Conservation (phyloP, 35 echinoderm and acorn worm genomes). For the Eucidaris tribuloides region DNA sequence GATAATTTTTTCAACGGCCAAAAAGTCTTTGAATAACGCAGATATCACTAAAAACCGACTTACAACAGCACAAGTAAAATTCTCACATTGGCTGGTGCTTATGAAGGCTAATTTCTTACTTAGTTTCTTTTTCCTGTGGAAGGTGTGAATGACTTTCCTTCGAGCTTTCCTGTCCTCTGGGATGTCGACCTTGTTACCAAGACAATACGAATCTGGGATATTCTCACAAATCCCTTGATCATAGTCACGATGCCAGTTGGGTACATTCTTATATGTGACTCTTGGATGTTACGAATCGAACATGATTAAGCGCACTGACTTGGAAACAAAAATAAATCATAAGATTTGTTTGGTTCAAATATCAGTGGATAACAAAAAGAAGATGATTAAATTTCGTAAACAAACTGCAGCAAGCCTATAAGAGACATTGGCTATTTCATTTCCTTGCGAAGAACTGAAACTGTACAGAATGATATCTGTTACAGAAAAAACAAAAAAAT, state of each 20-base stretch:
- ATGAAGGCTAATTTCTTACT: slow-evolving; percentile 55
- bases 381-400: too few relatives aligned
- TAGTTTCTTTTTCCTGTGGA: slow-evolving; percentile 99
- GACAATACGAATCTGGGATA: slow-evolving; percentile 94
- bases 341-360: background rate
- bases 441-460: too few relatives aligned
- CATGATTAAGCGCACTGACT: slow-evolving; percentile 99
- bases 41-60: too few relatives aligned
- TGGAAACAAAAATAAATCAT: slow-evolving; percentile 21
- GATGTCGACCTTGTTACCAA: slow-evolving; percentile 99
- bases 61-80: too few relatives aligned
- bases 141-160: slow-evolving; percentile 98
- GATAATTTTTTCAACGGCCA: too few relatives aligned
- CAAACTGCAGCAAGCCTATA: background rate
- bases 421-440: too few relatives aligned
- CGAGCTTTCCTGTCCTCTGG: slow-evolving; percentile 98
- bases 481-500: too few relatives aligned
- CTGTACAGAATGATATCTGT: too few relatives aligned
- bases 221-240: slow-evolving; percentile 88
- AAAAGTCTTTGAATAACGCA: too few relatives aligned
- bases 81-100: too few relatives aligned
- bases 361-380: too few relatives aligned
- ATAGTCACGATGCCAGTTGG: slow-evolving; percentile 98
- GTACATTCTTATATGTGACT: slow-evolving; percentile 98
- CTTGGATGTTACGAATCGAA: too few relatives aligned